phyloP scores from a whole-genome alignment of 2,797 vertebrate species.

The Oreochromis grahami region DNA sequence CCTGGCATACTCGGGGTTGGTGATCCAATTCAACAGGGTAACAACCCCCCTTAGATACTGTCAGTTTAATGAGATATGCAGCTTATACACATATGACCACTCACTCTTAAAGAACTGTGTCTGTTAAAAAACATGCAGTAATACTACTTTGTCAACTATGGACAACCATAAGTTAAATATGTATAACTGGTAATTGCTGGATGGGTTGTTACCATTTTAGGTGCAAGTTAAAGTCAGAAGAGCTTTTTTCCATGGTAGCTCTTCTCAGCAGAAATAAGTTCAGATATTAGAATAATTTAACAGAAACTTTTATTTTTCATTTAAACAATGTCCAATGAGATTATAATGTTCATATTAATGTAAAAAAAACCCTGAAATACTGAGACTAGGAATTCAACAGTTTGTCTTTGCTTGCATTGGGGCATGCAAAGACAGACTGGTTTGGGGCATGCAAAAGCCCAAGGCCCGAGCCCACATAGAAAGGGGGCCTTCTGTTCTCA shows the following conservation, averaged over 20 bases:
- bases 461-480: neutral
- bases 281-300: neutral
- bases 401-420: neutral
- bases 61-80: slow-evolving; percentile 18
- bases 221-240: neutral
- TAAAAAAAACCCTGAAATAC: neutral
- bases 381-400: neutral
- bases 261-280: neutral
- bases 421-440: neutral
- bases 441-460: neutral
- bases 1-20: neutral
- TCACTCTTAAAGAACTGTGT: slow-evolving; percentile 20
- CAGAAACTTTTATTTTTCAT: neutral
- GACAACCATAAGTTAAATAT: slow-evolving; percentile 19
- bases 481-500: neutral
- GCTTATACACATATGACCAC: slow-evolving; percentile 1
- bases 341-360: neutral
- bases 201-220: neutral
- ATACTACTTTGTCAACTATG: slow-evolving; percentile 13
- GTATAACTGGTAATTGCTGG: neutral
- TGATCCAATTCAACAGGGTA: slow-evolving; percentile 15
- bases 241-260: neutral
- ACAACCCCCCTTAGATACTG: slow-evolving; percentile 1
- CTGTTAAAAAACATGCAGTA: slow-evolving; percentile 13
- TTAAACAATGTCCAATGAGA: neutral